phyloP scores from a whole-genome alignment of 2,888 invertebrate species.

The Eudemis profundana region DNA sequence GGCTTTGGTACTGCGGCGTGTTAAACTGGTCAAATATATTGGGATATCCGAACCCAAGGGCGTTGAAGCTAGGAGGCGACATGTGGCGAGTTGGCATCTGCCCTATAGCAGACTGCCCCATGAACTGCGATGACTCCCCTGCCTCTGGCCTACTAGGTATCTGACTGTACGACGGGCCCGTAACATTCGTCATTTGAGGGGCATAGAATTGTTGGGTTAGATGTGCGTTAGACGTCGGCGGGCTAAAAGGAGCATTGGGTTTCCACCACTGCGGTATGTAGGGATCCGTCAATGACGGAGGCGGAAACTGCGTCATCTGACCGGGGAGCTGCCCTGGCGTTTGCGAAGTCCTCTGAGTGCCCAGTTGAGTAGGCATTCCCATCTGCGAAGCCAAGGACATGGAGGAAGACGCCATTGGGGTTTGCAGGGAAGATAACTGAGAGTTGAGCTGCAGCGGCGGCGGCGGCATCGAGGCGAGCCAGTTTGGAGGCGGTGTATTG shows the following conservation, averaged over 20 bases:
- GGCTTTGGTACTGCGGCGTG: constrained; percentile 49
- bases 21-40: constrained; percentile 65
- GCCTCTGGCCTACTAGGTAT: constrained; percentile 45
- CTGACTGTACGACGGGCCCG: constrained; percentile 54
- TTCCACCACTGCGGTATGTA: constrained; percentile 10
- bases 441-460: neutral
- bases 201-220: neutral
- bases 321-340: neutral
- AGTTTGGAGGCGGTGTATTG: constrained; percentile 8
- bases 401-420: neutral
- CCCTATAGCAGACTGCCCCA: constrained; percentile 62
- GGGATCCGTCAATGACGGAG: neutral
- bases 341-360: neutral
- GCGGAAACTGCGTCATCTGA: neutral
- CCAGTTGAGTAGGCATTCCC: constrained; percentile 49
- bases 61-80: constrained; percentile 69
- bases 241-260: neutral
- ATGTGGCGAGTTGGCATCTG: constrained; percentile 69
- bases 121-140: constrained; percentile 52
- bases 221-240: constrained; percentile 4
- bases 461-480: constrained; percentile 23
- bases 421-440: neutral
- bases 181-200: neutral
- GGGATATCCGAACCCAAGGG: constrained; percentile 53
- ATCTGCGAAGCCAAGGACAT: constrained; percentile 27